Percentiles rank a stretch among this genome's conserved stretches.
phyloP scores from a whole-genome alignment of 2,797 vertebrate genomes.

The Zenarchopterus dispar region DNA sequence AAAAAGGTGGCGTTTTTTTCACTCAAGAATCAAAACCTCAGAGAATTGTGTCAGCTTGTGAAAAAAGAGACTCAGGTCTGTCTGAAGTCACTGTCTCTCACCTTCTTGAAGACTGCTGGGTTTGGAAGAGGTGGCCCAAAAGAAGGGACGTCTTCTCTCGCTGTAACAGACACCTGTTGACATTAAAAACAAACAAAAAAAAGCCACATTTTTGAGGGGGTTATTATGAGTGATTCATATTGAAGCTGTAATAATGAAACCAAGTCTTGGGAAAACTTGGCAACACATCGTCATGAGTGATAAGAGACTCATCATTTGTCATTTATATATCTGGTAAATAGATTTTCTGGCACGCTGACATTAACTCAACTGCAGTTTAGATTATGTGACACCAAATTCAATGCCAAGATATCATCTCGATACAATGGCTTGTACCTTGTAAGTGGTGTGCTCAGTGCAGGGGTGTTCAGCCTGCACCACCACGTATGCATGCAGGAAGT shows the following conservation, averaged over 20 bases:
- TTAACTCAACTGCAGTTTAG: too few species aligned
- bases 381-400: neutral
- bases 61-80: too few species aligned
- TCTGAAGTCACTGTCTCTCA: constrained; percentile 49
- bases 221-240: too few species aligned
- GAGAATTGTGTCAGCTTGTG: too few species aligned
- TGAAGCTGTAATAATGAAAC: too few species aligned
- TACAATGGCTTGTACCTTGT: constrained; percentile 85
- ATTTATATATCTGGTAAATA: too few species aligned
- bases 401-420: neutral
- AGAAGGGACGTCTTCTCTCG: constrained; percentile 92
- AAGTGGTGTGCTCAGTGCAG: constrained; percentile 81
- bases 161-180: constrained; percentile 92
- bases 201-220: neutral
- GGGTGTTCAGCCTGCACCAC: constrained; percentile 91
- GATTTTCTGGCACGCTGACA: too few species aligned
- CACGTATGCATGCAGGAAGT: constrained; percentile 96
- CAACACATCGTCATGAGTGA: too few species aligned
- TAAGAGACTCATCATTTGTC: too few species aligned
- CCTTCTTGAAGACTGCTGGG: constrained; percentile 93
- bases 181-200: constrained; percentile 4
- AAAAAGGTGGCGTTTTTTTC: too few species aligned
- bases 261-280: too few species aligned
- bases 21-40: too few species aligned
- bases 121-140: constrained; percentile 93